Base-by-base conservation (phyloP, 1,140 invertebrate species). In the Philopotamus ludificatus region DNA sequence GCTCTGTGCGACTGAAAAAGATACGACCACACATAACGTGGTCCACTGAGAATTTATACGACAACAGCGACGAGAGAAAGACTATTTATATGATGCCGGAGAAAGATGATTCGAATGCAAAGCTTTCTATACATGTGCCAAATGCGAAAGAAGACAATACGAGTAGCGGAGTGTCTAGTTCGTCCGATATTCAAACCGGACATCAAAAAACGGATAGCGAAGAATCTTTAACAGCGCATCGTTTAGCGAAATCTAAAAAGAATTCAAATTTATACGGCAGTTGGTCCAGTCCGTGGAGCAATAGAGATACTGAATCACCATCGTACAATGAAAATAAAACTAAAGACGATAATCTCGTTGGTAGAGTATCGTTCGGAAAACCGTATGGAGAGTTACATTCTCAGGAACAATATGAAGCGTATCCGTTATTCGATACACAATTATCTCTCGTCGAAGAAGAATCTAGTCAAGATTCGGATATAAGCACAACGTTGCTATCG, bases 381-480 rank as follows among this genome's bases (percentile, higher is more conserved):
- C 65, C 70, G 9, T 45, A 61, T 42, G 70, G 76, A 63, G 64
- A 72, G 25, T n/a, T n/a, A n/a, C n/a, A n/a, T n/a, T 71, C 73
- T 54, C 64, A 72, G 45, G 67, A 70, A 73, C 28, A 74, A 77
- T 55, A 44, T 54, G 47, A 23, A 47, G 58, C 34, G 26, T 50
- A 67, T 55, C 42, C 50, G 16, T 55, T 23, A 1, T 70, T 45
- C 42, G 61, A 64, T 45, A 55, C 68, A 65, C 78, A 80, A 62
- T 61, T 81, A 7, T 81, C 79, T 22, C 71, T 81, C 57, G 79
- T 81, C 8, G 78, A 81, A 74, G 79, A 81, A 66, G 79, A 81
- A 65, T 80, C 77, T 0, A 78, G 73, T 9, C 79, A 80, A 72
- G 79, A 68, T 57, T 70, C 69, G 42, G 69, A 70, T 18, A 61